Conservation (phyloP, 2,888 invertebrate species). For the Arctia plantaginis region DNA sequence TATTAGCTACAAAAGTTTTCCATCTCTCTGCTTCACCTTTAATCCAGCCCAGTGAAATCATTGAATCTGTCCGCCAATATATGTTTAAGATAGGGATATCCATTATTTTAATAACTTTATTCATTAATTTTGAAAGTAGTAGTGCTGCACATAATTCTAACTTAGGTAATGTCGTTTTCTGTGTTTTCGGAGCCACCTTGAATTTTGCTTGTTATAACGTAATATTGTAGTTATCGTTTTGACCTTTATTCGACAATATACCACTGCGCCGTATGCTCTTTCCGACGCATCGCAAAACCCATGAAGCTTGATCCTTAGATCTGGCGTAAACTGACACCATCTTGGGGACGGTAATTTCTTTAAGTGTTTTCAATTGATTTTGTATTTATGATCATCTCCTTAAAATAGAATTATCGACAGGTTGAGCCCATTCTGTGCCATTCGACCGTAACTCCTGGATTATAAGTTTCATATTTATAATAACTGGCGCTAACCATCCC, state of each 20-base stretch:
- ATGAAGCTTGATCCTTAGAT: background rate
- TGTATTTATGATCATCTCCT: constrained; percentile 13
- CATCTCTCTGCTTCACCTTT: too few species aligned
- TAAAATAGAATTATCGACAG: background rate
- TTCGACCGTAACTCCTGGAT: constrained; percentile 20
- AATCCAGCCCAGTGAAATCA: too few species aligned
- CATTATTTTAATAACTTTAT: too few species aligned
- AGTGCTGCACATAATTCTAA: too few species aligned
- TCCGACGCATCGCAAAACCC: constrained; percentile 7
- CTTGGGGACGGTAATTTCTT: constrained; percentile 11
- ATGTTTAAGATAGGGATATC: too few species aligned
- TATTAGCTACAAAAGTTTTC: too few species aligned
- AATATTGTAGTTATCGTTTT: too few species aligned
- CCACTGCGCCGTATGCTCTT: constrained; percentile 17
- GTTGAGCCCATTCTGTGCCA: constrained; percentile 15
- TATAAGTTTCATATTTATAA: constrained; percentile 16
- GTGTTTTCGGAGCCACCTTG: too few species aligned
- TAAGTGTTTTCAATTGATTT: constrained; percentile 4
- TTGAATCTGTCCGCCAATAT: too few species aligned
- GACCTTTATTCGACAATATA: constrained; percentile 13
- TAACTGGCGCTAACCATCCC: constrained; percentile 6
- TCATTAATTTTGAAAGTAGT: too few species aligned
- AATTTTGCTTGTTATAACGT: too few species aligned
- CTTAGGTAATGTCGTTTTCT: too few species aligned
- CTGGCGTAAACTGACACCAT: constrained; percentile 4